These are phyloP conservation scores for Sphinx pinastri DNA, from an alignment of 2,888 invertebrate species.

Conservation along the genomic window DNA sequence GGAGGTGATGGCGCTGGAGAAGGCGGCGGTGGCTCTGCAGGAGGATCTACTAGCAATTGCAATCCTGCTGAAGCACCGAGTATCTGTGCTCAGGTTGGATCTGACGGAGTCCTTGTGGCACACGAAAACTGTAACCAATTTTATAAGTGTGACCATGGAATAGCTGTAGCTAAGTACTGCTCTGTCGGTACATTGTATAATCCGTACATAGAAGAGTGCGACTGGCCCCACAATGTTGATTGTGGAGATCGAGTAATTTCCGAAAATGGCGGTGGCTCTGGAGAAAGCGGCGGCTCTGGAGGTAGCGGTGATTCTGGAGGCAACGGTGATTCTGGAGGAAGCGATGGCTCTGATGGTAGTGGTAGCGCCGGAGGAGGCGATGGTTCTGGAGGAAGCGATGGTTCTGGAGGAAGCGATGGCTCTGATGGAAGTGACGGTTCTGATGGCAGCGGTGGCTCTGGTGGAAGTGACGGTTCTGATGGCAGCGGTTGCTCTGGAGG, in stretches of 20 bases:
- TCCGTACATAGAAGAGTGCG: conserved; percentile 43
- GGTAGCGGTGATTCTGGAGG: too few species aligned
- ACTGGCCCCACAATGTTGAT: conserved; percentile 48
- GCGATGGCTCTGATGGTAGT: conserved; percentile 22
- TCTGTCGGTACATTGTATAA: conserved; percentile 59
- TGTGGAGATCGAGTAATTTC: conserved; percentile 44
- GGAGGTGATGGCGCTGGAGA: too few species aligned
- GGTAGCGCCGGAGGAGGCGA: conserved; percentile 23
- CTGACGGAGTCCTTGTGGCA: conserved; percentile 47
- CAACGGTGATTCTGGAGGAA: conserved; percentile 27
- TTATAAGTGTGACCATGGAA: conserved; percentile 84
- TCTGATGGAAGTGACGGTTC: neutral
- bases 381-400: too few species aligned
- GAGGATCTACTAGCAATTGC: conserved; percentile 36
- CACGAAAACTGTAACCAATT: conserved; percentile 44
- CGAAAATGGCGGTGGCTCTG: conserved; percentile 29
- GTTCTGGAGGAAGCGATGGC: too few species aligned
- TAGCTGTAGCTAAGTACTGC: too few species aligned
- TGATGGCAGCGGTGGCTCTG: too few species aligned
- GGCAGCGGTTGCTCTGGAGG: conserved; percentile 23
- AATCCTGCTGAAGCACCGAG: conserved; percentile 40
- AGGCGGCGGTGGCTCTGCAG: too few species aligned
- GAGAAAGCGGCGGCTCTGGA: too few species aligned
- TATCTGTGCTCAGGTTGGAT: conserved; percentile 40
- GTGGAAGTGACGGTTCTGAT: too few species aligned